Conservation (phyloP, 2,888 invertebrate genomes). For the Oxystoma pomonae region DNA sequence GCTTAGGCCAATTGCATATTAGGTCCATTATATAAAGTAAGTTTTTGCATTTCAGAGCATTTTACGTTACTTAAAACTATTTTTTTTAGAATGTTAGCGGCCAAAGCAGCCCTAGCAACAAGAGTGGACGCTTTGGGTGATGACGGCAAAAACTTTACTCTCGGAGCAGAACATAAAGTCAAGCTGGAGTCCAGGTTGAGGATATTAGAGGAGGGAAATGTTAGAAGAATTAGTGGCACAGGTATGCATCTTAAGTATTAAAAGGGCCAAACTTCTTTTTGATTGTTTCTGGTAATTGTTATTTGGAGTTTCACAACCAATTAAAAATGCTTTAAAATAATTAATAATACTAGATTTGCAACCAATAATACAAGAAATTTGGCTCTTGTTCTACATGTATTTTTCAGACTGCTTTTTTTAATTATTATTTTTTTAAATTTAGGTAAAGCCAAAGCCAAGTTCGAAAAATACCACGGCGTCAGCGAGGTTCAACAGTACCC, state of each 20-base stretch:
- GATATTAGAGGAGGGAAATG: constrained; percentile 81
- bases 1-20: neutral
- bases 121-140: constrained; percentile 96
- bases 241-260: constrained; percentile 41
- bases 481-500: constrained; percentile 75
- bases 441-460: constrained; percentile 79
- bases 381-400: too few species aligned
- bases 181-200: constrained; percentile 78
- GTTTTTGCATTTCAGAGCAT: too few species aligned
- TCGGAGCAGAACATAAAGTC: constrained; percentile 87
- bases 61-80: neutral
- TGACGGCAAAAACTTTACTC: constrained; percentile 66
- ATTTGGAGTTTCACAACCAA: too few species aligned
- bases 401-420: too few species aligned
- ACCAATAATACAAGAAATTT: too few species aligned
- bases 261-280: too few species aligned
- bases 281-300: too few species aligned
- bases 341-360: too few species aligned
- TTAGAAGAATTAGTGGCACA: constrained; percentile 79
- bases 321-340: too few species aligned
- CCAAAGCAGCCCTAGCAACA: constrained; percentile 89
- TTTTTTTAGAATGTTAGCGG: constrained; percentile 72
- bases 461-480: constrained; percentile 88
- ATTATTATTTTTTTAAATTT: constrained; percentile 6
- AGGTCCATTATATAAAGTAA: too few species aligned